phyloP scores from a whole-genome alignment of 1,140 invertebrate species.

The Diorhabda sublineata region DNA sequence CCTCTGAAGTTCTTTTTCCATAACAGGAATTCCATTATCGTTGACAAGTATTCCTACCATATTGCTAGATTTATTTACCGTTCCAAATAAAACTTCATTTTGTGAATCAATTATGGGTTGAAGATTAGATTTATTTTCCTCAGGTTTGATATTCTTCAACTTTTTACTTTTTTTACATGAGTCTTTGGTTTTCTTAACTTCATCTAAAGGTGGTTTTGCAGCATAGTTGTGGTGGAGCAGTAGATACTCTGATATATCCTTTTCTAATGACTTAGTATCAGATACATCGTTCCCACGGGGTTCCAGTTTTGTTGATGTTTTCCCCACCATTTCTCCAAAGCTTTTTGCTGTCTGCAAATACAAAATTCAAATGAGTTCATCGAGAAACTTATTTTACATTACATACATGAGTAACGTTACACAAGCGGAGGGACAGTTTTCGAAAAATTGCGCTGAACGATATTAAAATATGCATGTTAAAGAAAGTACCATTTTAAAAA shows the following conservation, averaged over 20 bases:
- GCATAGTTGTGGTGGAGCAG: constrained; percentile 46
- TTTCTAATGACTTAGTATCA: constrained; percentile 26
- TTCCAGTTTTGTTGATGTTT: constrained; percentile 76
- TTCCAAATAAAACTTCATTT: constrained; percentile 55
- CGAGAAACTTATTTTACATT: too few species aligned
- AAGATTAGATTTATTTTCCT: constrained; percentile 7
- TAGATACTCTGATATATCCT: constrained; percentile 40
- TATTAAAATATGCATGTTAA: too few species aligned
- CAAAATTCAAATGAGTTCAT: neutral
- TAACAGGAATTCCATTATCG: constrained; percentile 53
- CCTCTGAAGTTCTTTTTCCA: constrained; percentile 44
- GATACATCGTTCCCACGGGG: constrained; percentile 56
- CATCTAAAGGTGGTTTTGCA: constrained; percentile 30
- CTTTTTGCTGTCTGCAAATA: constrained; percentile 43
- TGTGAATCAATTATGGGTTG: constrained; percentile 17
- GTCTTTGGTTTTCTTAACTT: constrained; percentile 18
- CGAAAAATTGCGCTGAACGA: too few species aligned
- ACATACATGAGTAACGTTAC: too few species aligned
- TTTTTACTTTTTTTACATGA: constrained; percentile 30
- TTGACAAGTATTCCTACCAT: constrained; percentile 68
- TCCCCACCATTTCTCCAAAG: constrained; percentile 65
- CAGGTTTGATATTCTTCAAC: constrained; percentile 40
- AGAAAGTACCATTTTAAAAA: too few species aligned
- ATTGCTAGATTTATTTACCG: constrained; percentile 65
- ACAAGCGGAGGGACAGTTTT: too few species aligned